Base-by-base conservation (phyloP, 2,113 vertebrate genomes). In the Bombycilla garrulus region DNA sequence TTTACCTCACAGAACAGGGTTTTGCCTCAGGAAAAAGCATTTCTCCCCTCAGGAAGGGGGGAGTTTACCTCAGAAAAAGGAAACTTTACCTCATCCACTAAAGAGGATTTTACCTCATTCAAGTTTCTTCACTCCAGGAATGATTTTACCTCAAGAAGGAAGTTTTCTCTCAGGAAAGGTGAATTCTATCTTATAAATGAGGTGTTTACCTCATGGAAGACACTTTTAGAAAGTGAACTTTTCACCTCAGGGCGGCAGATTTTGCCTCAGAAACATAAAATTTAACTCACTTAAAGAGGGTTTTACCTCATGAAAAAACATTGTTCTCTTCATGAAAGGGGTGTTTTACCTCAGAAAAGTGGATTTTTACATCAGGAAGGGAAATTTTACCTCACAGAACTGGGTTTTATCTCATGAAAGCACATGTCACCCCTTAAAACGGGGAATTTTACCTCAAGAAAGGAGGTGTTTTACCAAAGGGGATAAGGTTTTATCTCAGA, bases 401-500 rank as follows among this genome's bases (percentile, higher is more conserved):
- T 13, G 8, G 8, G 21, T 8, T 44, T 62, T 71, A 45, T 11
- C 10, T 36, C 33, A 53, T 13, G 38, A 45, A 62, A 71, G 5
- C 22, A 31, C 23, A 33, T 1, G 6, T 36, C 21, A 14, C 10
- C 31, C 20, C 25, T 53, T 17, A 21, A 4, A 69, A 40, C 0
- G 1, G 20, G 36, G 19, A 29, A 35, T 44, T 61, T 71, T 16
- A 51, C 20, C 12, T 29, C 20, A 2, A 2, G 12, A 19, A 82
- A 71, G 4, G 8, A 12, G 29, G 3, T 51, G 15, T 51, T 61
- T 51, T 15, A 60, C 9, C 31, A 7, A 12, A 36, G 4, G 1
- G 9, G 14, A 11, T 6, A n/a, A 40, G 5, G 23, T 38, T 61
- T 54, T 53, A 62, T 28, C 28, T 47, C 48, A 38, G 7, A 22